These are phyloP conservation scores for Aspidapion aeneum DNA, from an alignment of 2,888 invertebrate genomes.

Conservation along the genomic window DNA sequence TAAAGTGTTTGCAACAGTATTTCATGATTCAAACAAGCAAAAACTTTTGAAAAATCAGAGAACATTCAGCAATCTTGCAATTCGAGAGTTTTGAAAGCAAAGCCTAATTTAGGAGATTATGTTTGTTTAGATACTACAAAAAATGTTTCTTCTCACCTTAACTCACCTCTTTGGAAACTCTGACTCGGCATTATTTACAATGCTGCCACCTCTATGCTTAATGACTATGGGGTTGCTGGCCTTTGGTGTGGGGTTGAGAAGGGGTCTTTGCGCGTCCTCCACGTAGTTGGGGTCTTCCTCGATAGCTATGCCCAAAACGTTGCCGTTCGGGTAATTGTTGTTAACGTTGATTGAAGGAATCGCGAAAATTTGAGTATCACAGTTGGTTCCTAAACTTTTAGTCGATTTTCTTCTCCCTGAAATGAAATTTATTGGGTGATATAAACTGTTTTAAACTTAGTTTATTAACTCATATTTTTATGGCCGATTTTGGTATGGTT, in stretches of 20 bases:
- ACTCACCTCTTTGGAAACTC: slow-evolving; percentile 32
- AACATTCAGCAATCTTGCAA: no score
- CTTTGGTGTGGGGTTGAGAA: slow-evolving; percentile 38
- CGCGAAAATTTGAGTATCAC: slow-evolving; percentile 49
- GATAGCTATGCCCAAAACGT: slow-evolving; percentile 45
- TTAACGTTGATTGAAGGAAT: slow-evolving; percentile 50
- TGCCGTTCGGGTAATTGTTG: slow-evolving; percentile 56
- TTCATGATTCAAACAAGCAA: no score
- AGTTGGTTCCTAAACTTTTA: slow-evolving; percentile 52
- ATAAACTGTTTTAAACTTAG: no score
- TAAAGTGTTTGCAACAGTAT: no score
- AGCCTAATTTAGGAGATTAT: no score
- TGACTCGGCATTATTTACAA: slow-evolving; percentile 41
- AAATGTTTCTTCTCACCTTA: not conserved
- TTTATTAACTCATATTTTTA: no score
- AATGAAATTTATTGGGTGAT: no score
- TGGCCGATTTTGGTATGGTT: no score
- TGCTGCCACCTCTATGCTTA: slow-evolving; percentile 41
- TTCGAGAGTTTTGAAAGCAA: no score
- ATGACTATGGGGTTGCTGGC: slow-evolving; percentile 37
- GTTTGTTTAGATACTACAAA: no score
- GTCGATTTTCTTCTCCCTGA: slow-evolving; percentile 36
- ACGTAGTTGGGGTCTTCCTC: slow-evolving; percentile 38
- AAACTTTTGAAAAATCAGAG: no score
- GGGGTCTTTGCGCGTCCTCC: slow-evolving; percentile 45